Evolutionary conservation across 1,140 invertebrate genomes (phyloP).

Genomic region (Pogonomyrmex barbatus): DNA sequence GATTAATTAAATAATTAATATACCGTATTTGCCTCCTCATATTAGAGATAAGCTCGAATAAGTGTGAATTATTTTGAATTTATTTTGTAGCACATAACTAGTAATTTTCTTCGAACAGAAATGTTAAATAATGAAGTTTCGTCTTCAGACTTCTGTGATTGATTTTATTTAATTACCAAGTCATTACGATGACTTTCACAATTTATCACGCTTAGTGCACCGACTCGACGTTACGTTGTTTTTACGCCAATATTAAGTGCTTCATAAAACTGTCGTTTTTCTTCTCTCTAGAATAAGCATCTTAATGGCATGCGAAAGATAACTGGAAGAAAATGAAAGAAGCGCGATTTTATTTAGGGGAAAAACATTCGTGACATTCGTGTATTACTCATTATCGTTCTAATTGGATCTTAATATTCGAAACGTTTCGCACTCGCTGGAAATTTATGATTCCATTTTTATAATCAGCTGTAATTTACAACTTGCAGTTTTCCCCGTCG

Average conservation of each 20-base stretch:
- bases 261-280: not conserved
- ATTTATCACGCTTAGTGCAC: slow-evolving; percentile 2
- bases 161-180: slow-evolving; percentile 16
- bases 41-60: not conserved
- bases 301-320: not conserved
- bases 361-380: not conserved
- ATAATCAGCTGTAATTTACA: slow-evolving; percentile 18
- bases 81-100: not conserved
- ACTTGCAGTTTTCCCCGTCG: slow-evolving; percentile 1
- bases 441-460: slow-evolving; percentile 20
- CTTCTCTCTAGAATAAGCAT: not conserved
- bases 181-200: slow-evolving; percentile 9
- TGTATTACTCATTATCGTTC: slow-evolving; percentile 10
- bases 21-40: not conserved
- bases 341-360: not conserved
- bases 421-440: not conserved
- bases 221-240: not conserved
- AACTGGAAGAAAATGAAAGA: not conserved
- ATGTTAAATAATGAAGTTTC: not conserved
- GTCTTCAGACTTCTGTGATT: not conserved
- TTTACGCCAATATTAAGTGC: not conserved
- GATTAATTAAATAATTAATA: not conserved
- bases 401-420: slow-evolving; percentile 24
- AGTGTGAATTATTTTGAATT: not conserved
- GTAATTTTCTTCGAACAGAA: not conserved